Percentiles rank a stretch among this genome's conserved stretches.
These are phyloP conservation scores for Pipra filicauda DNA, from an alignment of 2,113 vertebrate genomes.

Conservation along the genomic window DNA sequence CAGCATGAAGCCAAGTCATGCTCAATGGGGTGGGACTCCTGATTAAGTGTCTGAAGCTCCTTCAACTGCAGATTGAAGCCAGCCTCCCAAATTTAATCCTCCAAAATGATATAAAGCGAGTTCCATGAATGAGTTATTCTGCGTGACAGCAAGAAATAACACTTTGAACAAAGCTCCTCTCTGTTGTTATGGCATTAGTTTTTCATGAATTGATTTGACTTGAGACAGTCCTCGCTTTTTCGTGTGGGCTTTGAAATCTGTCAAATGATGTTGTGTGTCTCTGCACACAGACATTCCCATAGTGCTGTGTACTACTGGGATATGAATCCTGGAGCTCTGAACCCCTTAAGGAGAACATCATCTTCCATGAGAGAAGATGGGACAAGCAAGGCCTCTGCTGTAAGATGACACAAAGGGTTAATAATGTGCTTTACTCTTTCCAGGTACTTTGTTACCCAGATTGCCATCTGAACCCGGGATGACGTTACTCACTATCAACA, in stretches of 20 bases:
- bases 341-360: neutral
- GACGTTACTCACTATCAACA: conserved; percentile 91
- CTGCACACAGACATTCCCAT: neutral
- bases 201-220: neutral
- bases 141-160: neutral
- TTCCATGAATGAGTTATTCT: neutral
- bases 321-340: neutral
- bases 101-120: neutral
- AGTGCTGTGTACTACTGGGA: neutral
- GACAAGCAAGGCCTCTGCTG: neutral
- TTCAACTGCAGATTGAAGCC: neutral
- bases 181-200: neutral
- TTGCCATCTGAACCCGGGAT: conserved; percentile 96
- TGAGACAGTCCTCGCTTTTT: neutral
- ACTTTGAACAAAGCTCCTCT: neutral
- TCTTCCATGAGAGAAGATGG: neutral
- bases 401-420: neutral
- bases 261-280: neutral
- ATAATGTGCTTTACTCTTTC: conserved; percentile 9
- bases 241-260: neutral
- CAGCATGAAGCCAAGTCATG: neutral
- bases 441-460: conserved; percentile 94
- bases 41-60: neutral
- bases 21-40: neutral
- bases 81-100: neutral